Percentiles rank a stretch among this genome's conserved stretches.
phyloP scores from a whole-genome alignment of 2,797 vertebrate genomes.

The Hoplostethus atlanticus region DNA sequence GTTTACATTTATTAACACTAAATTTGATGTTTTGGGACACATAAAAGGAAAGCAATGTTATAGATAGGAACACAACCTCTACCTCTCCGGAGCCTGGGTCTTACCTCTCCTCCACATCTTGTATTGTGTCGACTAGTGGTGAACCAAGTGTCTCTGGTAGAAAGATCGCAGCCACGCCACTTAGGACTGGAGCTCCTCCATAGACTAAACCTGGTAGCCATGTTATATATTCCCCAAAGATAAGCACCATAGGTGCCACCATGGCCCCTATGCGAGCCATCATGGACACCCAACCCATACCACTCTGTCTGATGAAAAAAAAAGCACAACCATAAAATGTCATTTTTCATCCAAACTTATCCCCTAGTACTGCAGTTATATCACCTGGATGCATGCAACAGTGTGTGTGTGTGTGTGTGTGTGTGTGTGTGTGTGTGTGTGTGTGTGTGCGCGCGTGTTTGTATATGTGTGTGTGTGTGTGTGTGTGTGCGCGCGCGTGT shows the following conservation, averaged over 20 bases:
- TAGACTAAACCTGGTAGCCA: conserved; percentile 87
- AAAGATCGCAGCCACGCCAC: conserved; percentile 83
- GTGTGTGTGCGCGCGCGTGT: too few relatives aligned
- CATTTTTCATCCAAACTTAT: background rate
- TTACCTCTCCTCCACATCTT: conserved; percentile 88
- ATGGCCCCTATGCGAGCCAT: conserved; percentile 87
- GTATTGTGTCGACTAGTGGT: conserved; percentile 88
- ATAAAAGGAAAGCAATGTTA: background rate
- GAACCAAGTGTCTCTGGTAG: conserved; percentile 87
- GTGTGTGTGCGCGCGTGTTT: too few relatives aligned
- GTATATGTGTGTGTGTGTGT: too few relatives aligned
- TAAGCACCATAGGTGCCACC: conserved; percentile 86
- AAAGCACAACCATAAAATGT: background rate
- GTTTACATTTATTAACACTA: background rate
- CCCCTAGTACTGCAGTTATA: too few relatives aligned
- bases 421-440: too few relatives aligned
- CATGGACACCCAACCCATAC: conserved; percentile 88
- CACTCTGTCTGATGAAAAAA: conserved; percentile 85
- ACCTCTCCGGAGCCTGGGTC: background rate
- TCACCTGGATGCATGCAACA: too few relatives aligned
- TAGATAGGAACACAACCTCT: background rate
- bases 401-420: too few relatives aligned
- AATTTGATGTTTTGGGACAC: conserved; percentile 14
- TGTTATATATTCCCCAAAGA: conserved; percentile 73
- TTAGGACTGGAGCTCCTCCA: conserved; percentile 84